Percentiles rank a stretch among this genome's conserved stretches.
Evolutionary conservation across 2,888 invertebrate genomes (phyloP).

Genomic region (Cristatella mucedo): DNA sequence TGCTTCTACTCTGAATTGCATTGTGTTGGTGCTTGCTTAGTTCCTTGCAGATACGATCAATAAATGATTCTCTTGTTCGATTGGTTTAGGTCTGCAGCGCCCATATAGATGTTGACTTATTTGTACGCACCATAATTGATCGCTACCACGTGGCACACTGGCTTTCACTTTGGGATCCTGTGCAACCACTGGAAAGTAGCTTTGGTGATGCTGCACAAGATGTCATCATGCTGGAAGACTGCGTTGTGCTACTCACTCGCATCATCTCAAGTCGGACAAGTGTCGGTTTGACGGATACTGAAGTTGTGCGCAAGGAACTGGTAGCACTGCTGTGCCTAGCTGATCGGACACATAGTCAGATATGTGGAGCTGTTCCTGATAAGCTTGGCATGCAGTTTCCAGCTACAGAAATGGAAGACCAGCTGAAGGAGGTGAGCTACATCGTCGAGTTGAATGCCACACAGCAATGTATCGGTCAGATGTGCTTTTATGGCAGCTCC

Average conservation of each 20-base stretch:
- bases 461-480: too few relatives aligned
- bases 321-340: conserved; percentile 77
- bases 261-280: too few relatives aligned
- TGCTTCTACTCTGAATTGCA: too few relatives aligned
- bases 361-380: conserved; percentile 88
- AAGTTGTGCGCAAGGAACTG: conserved; percentile 68
- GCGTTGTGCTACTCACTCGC: conserved; percentile 1
- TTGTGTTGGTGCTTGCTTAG: too few relatives aligned
- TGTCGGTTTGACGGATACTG: conserved; percentile 47
- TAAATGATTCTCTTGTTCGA: too few relatives aligned
- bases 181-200: conserved; percentile 4
- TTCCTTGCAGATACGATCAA: too few relatives aligned
- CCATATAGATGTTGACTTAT: conserved; percentile 66
- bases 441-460: too few relatives aligned
- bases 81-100: conserved; percentile 59
- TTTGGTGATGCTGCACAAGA: background rate
- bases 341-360: conserved; percentile 85
- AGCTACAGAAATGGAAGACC: conserved; percentile 9
- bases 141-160: conserved; percentile 3
- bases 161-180: background rate
- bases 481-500: too few relatives aligned
- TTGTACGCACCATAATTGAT: conserved; percentile 65
- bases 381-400: conserved; percentile 54
- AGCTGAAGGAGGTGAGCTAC: conserved; percentile 3
- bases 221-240: background rate